Conservation (phyloP, 2,888 invertebrate species). For the Molanna angustata region DNA sequence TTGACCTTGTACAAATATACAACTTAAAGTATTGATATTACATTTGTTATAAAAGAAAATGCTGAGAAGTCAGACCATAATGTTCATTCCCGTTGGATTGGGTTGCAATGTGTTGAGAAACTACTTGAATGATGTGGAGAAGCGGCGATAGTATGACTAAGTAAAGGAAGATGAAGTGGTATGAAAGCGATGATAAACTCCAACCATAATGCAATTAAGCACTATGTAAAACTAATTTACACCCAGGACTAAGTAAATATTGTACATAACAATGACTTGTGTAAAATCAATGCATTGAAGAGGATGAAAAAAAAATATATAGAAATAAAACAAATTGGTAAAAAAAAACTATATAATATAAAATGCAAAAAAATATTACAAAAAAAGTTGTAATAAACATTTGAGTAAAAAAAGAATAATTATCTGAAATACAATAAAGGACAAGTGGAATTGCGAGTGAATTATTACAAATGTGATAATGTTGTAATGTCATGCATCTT, state of each 20-base stretch:
- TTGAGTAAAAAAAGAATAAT: slow-evolving; percentile 13
- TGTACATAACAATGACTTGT: slow-evolving; percentile 25
- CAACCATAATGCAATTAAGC: slow-evolving; percentile 32
- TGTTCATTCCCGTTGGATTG: slow-evolving; percentile 28
- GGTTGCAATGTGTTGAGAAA: slow-evolving; percentile 29
- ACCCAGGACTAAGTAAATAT: slow-evolving; percentile 33
- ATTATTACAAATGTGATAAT: no score
- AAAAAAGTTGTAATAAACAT: slow-evolving; percentile 8
- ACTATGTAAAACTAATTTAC: slow-evolving; percentile 33
- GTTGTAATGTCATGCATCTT: no score
- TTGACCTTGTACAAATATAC: not conserved
- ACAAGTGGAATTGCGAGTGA: no score
- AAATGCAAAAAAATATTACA: slow-evolving; percentile 16
- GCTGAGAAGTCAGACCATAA: slow-evolving; percentile 25
- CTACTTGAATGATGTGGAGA: slow-evolving; percentile 30
- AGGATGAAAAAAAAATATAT: slow-evolving; percentile 22
- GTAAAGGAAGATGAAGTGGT: slow-evolving; percentile 31
- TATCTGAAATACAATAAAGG: no score
- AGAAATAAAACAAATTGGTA: slow-evolving; percentile 19
- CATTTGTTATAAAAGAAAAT: not conserved
- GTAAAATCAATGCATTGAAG: slow-evolving; percentile 18
- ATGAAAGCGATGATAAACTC: slow-evolving; percentile 32
- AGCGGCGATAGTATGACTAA: slow-evolving; percentile 31
- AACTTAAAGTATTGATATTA: not conserved
- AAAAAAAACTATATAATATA: slow-evolving; percentile 16